Percentiles rank a stretch among this genome's conserved stretches.
Evolutionary conservation across 2,888 invertebrate species (phyloP).

Genomic region (Uloborus plumipes): DNA sequence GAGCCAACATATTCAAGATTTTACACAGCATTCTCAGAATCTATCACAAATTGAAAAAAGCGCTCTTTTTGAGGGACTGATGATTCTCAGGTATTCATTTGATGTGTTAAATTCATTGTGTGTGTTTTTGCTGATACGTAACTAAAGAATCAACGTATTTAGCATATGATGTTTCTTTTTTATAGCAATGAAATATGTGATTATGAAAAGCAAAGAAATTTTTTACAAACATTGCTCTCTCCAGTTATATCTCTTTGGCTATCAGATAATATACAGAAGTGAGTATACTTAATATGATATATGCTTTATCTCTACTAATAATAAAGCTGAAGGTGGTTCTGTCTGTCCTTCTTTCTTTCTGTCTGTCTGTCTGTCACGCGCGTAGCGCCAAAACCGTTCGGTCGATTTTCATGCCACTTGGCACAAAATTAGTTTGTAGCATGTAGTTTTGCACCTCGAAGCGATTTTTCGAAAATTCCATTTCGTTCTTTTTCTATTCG

Average conservation of each 20-base stretch:
- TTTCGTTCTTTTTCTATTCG: too few relatives aligned
- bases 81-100: conserved; percentile 70
- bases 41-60: conserved; percentile 87
- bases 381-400: too few relatives aligned
- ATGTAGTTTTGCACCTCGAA: too few relatives aligned
- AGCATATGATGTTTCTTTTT: conserved; percentile 37
- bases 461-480: too few relatives aligned
- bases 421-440: too few relatives aligned
- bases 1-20: conserved; percentile 80
- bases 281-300: conserved; percentile 62
- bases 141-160: background rate
- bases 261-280: conserved; percentile 70
- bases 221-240: conserved; percentile 80
- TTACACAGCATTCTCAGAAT: conserved; percentile 78
- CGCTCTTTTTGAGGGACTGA: conserved; percentile 76
- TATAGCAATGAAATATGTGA: conserved; percentile 86
- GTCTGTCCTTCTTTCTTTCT: too few relatives aligned
- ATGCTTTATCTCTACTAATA: too few relatives aligned
- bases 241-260: conserved; percentile 73
- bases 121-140: background rate
- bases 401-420: too few relatives aligned
- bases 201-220: conserved; percentile 74
- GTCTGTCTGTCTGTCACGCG: too few relatives aligned
- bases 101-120: background rate
- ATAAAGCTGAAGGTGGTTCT: too few relatives aligned